These are phyloP conservation scores for Babylonia areolata DNA, from an alignment of 1,140 invertebrate genomes.

Conservation along the genomic window DNA sequence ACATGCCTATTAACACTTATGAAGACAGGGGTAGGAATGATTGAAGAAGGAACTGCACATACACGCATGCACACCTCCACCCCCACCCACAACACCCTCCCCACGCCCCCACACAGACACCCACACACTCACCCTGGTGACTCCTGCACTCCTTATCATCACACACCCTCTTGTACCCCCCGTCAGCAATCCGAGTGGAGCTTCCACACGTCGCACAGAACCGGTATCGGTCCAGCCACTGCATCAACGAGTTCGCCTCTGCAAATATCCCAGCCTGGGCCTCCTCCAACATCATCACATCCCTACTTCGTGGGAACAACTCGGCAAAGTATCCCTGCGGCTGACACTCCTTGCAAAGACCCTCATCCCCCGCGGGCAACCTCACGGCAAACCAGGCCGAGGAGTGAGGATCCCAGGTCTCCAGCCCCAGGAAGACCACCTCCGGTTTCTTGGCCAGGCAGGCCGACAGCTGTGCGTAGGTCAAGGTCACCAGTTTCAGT, in stretches of 20 bases:
- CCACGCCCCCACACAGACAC: not conserved
- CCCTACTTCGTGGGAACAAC: slow-evolving; percentile 51
- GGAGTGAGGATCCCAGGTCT: slow-evolving; percentile 53
- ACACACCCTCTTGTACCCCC: slow-evolving; percentile 74
- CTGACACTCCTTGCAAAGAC: slow-evolving; percentile 42
- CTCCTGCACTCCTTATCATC: slow-evolving; percentile 67
- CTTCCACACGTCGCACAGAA: slow-evolving; percentile 77
- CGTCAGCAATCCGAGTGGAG: slow-evolving; percentile 66
- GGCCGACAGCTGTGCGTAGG: slow-evolving; percentile 56
- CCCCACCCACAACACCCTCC: too few species aligned
- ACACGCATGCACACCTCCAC: too few species aligned
- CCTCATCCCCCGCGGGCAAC: slow-evolving; percentile 48
- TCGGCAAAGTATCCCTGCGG: slow-evolving; percentile 53
- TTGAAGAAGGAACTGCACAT: too few species aligned
- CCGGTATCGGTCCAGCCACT: slow-evolving; percentile 75
- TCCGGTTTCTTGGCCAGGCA: slow-evolving; percentile 51
- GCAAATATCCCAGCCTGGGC: slow-evolving; percentile 70
- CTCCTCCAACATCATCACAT: slow-evolving; percentile 58
- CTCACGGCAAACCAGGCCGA: slow-evolving; percentile 72
- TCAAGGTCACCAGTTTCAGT: slow-evolving; percentile 56
- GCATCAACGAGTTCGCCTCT: slow-evolving; percentile 75
- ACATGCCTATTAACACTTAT: too few species aligned
- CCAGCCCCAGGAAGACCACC: slow-evolving; percentile 65
- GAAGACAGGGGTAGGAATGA: too few species aligned
- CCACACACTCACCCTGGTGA: slow-evolving; percentile 63